These are phyloP conservation scores for Molothrus ater DNA, from an alignment of 2,797 vertebrate genomes.

Conservation along the genomic window DNA sequence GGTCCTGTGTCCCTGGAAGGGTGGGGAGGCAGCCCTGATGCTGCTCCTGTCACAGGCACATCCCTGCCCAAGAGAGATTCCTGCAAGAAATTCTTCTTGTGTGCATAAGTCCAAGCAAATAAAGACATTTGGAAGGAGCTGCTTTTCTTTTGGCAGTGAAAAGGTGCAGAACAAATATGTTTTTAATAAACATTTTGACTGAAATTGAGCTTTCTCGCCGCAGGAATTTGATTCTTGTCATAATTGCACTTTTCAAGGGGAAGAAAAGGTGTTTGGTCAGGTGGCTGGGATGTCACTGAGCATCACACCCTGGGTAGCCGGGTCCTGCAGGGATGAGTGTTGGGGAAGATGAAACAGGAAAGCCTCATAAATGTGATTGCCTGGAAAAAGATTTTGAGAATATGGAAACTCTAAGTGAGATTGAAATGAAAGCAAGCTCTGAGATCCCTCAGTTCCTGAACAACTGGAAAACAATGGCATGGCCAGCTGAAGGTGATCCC, in stretches of 20 bases:
- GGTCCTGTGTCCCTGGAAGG: background rate
- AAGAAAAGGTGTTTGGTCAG: background rate
- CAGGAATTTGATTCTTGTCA: conserved; percentile 1
- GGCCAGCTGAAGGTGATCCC: no score
- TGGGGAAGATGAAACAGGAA: no score
- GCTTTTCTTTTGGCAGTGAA: background rate
- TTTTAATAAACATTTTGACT: conserved; percentile 26
- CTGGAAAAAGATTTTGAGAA: no score
- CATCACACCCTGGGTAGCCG: background rate
- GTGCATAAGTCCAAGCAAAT: background rate
- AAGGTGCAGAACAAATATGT: background rate
- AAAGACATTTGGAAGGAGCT: background rate
- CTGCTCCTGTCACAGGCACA: background rate
- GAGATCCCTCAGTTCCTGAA: no score
- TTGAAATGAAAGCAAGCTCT: no score
- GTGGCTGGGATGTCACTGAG: background rate
- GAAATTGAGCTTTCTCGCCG: conserved; percentile 1
- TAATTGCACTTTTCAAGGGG: conserved; percentile 14
- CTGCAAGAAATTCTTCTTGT: background rate
- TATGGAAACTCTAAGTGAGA: no score
- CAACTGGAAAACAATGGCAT: no score
- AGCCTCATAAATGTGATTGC: no score
- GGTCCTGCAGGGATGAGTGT: background rate
- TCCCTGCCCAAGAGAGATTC: background rate
- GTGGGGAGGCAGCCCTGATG: background rate